These are phyloP conservation scores for Morus bassanus DNA, from an alignment of 2,797 vertebrate genomes.

Conservation along the genomic window DNA sequence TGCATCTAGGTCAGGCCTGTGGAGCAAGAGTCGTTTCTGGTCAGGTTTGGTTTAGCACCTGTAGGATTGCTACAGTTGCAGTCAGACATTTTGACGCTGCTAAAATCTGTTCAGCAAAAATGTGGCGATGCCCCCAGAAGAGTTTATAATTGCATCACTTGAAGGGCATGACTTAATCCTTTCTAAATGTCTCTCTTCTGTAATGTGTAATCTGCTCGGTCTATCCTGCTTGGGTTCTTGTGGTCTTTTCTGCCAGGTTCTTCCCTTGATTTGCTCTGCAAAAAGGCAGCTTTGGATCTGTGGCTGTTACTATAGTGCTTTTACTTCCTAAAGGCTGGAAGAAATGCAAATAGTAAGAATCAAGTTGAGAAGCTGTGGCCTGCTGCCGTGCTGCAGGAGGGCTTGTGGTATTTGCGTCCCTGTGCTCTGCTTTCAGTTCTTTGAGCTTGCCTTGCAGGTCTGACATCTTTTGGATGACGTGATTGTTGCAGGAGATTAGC, in stretches of 20 bases:
- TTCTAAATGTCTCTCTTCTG: background rate
- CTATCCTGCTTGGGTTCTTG: background rate
- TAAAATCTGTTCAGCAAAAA: background rate
- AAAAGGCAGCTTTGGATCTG: background rate
- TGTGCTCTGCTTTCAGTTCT: background rate
- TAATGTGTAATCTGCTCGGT: background rate
- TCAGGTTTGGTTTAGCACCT: background rate
- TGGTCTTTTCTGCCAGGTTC: background rate
- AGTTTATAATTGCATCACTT: background rate
- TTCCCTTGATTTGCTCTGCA: background rate
- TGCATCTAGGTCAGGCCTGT: background rate
- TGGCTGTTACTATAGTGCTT: background rate
- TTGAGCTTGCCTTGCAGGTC: background rate
- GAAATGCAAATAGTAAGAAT: background rate
- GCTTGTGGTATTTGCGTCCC: background rate
- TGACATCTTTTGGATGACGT: slow-evolving; percentile 23
- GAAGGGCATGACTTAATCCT: background rate
- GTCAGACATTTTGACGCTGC: background rate
- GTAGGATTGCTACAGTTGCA: background rate
- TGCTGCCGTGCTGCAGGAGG: background rate
- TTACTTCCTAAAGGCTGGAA: background rate
- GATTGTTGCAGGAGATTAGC: slow-evolving; percentile 27
- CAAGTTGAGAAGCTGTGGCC: background rate
- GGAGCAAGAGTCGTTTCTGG: background rate
- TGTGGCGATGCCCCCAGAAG: background rate